Conservation (phyloP, 2,797 vertebrate genomes). For the Urosaurus nigricauda region DNA sequence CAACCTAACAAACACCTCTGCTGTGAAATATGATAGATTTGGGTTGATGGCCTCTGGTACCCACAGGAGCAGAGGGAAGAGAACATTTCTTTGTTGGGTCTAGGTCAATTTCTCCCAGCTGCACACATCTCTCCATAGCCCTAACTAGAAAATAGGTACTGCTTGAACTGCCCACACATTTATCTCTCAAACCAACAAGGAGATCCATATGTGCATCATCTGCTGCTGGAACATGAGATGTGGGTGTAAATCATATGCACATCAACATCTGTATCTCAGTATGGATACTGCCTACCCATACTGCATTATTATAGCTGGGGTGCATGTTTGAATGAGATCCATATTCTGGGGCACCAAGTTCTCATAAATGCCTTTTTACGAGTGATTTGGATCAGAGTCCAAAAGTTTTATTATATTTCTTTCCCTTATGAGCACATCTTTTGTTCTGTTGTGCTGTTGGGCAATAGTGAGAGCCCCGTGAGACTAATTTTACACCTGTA, state of each 20-base stretch:
- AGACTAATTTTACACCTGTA: constrained; percentile 74
- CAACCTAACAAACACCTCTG: too few species aligned
- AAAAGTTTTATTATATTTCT: constrained; percentile 53
- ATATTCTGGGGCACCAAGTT: constrained; percentile 44
- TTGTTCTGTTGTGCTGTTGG: constrained; percentile 68
- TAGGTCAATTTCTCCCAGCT: too few species aligned
- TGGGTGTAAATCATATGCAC: neutral
- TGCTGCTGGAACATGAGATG: constrained; percentile 25
- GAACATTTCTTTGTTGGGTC: too few species aligned
- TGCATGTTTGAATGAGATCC: neutral
- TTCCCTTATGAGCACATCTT: constrained; percentile 70
- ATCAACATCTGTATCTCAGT: neutral
- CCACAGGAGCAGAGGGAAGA: too few species aligned
- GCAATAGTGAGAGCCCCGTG: constrained; percentile 73
- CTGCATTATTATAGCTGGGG: neutral
- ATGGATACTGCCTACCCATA: neutral
- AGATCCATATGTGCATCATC: neutral
- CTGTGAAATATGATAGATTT: too few species aligned
- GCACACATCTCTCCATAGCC: constrained; percentile 5
- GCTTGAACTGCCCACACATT: constrained; percentile 56
- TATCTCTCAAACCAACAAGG: neutral
- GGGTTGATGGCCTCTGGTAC: too few species aligned
- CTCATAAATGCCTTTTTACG: neutral
- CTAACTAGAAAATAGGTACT: constrained; percentile 56
- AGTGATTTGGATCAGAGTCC: neutral